These are phyloP conservation scores for Bellardia pandia DNA, from an alignment of 2,888 invertebrate species.

Conservation along the genomic window DNA sequence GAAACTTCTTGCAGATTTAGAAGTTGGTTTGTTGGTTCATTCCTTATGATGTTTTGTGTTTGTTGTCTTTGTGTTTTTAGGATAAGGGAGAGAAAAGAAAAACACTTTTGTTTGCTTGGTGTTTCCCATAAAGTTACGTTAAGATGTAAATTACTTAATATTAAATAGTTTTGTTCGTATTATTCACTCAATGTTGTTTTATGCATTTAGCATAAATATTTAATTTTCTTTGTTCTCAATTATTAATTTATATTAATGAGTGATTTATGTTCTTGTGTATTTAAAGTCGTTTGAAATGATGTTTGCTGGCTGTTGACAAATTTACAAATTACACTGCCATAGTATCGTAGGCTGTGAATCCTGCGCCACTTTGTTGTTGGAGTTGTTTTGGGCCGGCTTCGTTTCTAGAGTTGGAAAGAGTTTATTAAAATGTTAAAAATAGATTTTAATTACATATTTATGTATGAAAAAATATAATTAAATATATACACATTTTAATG, in stretches of 20 bases:
- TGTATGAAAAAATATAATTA: conserved; percentile 25
- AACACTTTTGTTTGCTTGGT: conserved; percentile 12
- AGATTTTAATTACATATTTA: conserved; percentile 25
- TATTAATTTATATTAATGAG: conserved; percentile 72
- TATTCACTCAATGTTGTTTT: conserved; percentile 62
- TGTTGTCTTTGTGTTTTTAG: background rate
- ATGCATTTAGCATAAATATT: conserved; percentile 21
- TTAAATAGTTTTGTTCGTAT: conserved; percentile 70
- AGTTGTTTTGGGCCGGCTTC: conserved; percentile 93
- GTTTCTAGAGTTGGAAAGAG: conserved; percentile 88
- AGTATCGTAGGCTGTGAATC: conserved; percentile 99
- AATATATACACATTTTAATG: conserved; percentile 8
- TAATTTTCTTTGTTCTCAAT: conserved; percentile 40
- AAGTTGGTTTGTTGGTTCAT: conserved; percentile 32
- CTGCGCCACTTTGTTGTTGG: conserved; percentile 89
- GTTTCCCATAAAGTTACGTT: conserved; percentile 22
- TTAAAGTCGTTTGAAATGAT: conserved; percentile 70
- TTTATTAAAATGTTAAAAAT: conserved; percentile 23
- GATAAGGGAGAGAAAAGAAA: conserved; percentile 4
- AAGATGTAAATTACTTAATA: conserved; percentile 59
- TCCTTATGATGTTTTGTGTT: conserved; percentile 37
- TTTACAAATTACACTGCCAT: conserved; percentile 98
- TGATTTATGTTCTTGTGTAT: conserved; percentile 67
- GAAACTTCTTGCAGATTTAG: conserved; percentile 4
- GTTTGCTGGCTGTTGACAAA: conserved; percentile 54